Evolutionary conservation across 92 coral and sea anemone species (phyloP).

Genomic region (Epizoanthus fatuus): DNA sequence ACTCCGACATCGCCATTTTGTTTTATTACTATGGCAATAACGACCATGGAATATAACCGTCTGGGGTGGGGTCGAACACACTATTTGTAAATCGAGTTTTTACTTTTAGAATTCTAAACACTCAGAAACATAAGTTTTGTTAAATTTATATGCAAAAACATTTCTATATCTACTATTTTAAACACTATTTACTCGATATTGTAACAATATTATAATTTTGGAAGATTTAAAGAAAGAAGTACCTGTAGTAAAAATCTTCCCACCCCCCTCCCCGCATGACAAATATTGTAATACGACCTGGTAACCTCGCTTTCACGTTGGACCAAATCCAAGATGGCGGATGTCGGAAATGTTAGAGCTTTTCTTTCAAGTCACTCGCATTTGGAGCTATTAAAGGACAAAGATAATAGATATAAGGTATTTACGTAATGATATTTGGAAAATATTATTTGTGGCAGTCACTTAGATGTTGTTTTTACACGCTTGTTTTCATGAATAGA

Average conservation of each 20-base stretch:
- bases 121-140: too few species aligned
- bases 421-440: not conserved
- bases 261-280: not conserved
- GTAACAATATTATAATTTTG: too few species aligned
- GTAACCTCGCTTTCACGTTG: slow-evolving; percentile 46
- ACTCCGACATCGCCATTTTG: slow-evolving; percentile 32
- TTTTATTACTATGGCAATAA: slow-evolving; percentile 52
- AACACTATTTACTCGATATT: too few species aligned
- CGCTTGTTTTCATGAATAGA: too few species aligned
- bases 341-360: slow-evolving; percentile 52
- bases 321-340: slow-evolving; percentile 76
- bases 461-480: too few species aligned
- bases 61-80: not conserved
- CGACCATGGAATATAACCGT: not conserved
- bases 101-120: not conserved
- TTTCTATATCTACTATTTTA: too few species aligned
- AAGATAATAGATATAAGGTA: slow-evolving; percentile 80
- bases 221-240: too few species aligned
- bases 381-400: slow-evolving; percentile 75
- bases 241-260: not conserved
- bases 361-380: slow-evolving; percentile 79
- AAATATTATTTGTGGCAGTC: too few species aligned
- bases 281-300: not conserved
- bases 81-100: not conserved
- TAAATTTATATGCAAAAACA: too few species aligned